Conservation (phyloP, 2,888 invertebrate genomes). For the Operophtera brumata region DNA sequence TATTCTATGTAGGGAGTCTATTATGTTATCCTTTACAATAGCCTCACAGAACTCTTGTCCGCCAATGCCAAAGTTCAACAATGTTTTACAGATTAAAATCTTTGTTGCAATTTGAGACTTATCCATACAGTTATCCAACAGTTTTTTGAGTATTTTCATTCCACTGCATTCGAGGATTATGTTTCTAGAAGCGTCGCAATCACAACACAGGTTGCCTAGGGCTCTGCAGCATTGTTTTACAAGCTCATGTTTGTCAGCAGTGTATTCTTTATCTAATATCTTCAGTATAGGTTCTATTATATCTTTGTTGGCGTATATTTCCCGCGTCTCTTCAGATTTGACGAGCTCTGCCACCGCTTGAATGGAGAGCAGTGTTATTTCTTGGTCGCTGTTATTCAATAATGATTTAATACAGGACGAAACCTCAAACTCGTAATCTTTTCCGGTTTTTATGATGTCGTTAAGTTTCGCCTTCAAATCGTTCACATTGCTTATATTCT, state of each 20-base stretch:
- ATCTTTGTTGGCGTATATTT: constrained; percentile 83
- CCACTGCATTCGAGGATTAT: constrained; percentile 75
- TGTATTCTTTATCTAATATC: constrained; percentile 66
- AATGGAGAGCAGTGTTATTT: constrained; percentile 80
- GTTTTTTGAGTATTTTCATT: constrained; percentile 64
- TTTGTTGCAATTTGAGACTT: constrained; percentile 73
- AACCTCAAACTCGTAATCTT: constrained; percentile 72
- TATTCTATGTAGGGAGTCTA: constrained; percentile 77
- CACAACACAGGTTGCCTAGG: constrained; percentile 93
- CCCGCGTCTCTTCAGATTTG: constrained; percentile 88
- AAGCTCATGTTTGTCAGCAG: constrained; percentile 71
- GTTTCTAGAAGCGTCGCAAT: constrained; percentile 86
- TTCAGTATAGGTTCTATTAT: constrained; percentile 81
- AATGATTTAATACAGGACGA: constrained; percentile 67
- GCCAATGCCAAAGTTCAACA: constrained; percentile 89
- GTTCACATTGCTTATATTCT: constrained; percentile 62
- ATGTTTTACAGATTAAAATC: constrained; percentile 85
- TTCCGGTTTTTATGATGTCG: constrained; percentile 67
- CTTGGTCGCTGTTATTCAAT: constrained; percentile 66
- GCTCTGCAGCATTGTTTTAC: constrained; percentile 89
- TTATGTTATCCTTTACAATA: constrained; percentile 77
- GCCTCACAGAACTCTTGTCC: constrained; percentile 84
- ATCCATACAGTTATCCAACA: constrained; percentile 59
- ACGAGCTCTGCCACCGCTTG: constrained; percentile 91
- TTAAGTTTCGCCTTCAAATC: constrained; percentile 72